Base-by-base conservation (phyloP, 1,140 invertebrate species). In the Rhyzopertha dominica region DNA sequence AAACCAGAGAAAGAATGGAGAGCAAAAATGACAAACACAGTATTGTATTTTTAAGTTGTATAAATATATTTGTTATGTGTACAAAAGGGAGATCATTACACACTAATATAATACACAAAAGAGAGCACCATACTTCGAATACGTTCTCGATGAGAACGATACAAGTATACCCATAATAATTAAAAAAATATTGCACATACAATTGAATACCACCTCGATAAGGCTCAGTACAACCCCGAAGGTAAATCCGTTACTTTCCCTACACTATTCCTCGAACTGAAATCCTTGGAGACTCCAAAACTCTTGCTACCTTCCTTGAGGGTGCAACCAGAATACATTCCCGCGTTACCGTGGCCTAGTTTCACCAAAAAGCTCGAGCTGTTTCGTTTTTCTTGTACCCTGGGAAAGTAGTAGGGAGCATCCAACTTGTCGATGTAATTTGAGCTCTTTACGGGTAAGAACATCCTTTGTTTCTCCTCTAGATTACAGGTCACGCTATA, bases 241-340 rank as follows among this genome's bases (percentile, higher is more conserved):
- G 80, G 79, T 59, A 84, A 74, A 60, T 85, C 82, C 2, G 81
- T 80, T 10, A 85, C 66, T 69, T 82, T 84, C 17, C 71, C 72
- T 2, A 44, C 47, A 13, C 31, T 54, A 39, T 43, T 54, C 28
- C 31, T 45, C 7, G 70, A 65, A 8, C 67, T 64, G 29, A 69
- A 59, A 49, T 72, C 71, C 12, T 69, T 69, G 23, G 68, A 68
- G 5, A 59, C 72, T 3, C 63, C 66, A 54, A 71, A 67, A 44
- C 69, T 71, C 0, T 62, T 69, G 39, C 64, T 65, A n/a, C 65
- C 65, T 32, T 69, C 61, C 52, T 31, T 64, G 61, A 41, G 61
- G 16, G 72, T 60, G 47, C 74, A 68, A 1, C 78, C 78, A 9
- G 76, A 76, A 56, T 81, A 81, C 36, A 81, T 66, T 3, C 78